Evolutionary conservation across 2,888 invertebrate species (phyloP).

Genomic region (Epsilonema sp.): DNA sequence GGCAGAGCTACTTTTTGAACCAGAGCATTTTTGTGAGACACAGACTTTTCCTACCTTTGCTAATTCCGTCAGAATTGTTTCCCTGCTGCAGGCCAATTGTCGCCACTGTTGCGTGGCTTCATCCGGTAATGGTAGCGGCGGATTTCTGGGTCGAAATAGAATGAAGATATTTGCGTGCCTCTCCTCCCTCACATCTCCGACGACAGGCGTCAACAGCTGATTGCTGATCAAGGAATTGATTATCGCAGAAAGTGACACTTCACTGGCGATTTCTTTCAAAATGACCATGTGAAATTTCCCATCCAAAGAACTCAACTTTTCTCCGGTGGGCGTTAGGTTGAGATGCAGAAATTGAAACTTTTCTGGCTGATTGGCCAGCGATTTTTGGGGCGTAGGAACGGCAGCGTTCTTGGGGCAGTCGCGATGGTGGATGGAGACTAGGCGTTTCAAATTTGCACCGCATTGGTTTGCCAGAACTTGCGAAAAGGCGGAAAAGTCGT

Average conservation of each 20-base stretch:
- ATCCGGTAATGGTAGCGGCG: slow-evolving; percentile 9
- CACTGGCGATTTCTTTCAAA: slow-evolving; percentile 5
- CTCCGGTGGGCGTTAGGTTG: too few relatives aligned
- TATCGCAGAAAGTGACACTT: background rate
- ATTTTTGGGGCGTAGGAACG: too few relatives aligned
- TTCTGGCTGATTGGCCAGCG: too few relatives aligned
- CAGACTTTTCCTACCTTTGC: too few relatives aligned
- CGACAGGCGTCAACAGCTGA: background rate
- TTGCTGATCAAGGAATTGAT: too few relatives aligned
- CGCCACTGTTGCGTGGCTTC: slow-evolving; percentile 7
- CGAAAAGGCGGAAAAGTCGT: slow-evolving; percentile 5
- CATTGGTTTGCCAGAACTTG: slow-evolving; percentile 1
- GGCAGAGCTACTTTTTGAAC: too few relatives aligned
- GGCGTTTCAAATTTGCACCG: too few relatives aligned
- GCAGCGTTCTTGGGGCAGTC: too few relatives aligned
- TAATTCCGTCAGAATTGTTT: slow-evolving; percentile 3
- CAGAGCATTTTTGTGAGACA: too few relatives aligned
- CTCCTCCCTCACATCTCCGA: background rate
- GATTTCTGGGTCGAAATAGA: slow-evolving; percentile 8
- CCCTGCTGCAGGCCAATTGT: slow-evolving; percentile 5
- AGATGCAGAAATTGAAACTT: too few relatives aligned
- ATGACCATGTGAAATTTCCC: slow-evolving; percentile 7
- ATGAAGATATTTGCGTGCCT: slow-evolving; percentile 4
- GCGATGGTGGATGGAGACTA: too few relatives aligned
- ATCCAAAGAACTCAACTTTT: too few relatives aligned